Evolutionary conservation across 53 echinoderm and acorn worm genomes (phyloP), one percentile per base, ranked within the genome.

Genomic region (Hippasteria phrygiana): DNA sequence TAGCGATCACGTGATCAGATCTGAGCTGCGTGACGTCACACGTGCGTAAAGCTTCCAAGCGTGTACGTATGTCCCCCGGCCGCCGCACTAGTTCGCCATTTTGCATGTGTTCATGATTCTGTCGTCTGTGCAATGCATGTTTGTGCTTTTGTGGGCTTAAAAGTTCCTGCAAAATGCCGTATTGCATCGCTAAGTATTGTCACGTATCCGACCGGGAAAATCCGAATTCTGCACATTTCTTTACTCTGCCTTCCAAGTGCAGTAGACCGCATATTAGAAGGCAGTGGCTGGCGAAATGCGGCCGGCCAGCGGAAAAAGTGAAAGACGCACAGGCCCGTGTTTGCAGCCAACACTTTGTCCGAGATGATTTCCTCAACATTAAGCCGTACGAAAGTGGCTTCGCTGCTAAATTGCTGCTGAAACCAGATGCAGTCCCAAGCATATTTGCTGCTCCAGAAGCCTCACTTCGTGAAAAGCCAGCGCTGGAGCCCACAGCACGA

Each of bases 401-500:
- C 24, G 62, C 62, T 20, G 17, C 62, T 12, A 62, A 62, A 62
- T 62, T 62, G 24, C 62, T 22, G 5, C 62, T 62, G 62, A 22
- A 22, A 6, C 62, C 62, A 62, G 62, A 62, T 62, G 62, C 62
- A 62, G 62, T 62, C 5, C 62, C 24, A 62, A 62, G 24, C 62
- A 62, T 62, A 62, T 62, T 62, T 62, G 62, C 62, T 62, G 62
- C 18, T 62, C 62, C 62, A 62, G 62, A 62, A 62, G 62, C 62
- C 24, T 62, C 24, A 62, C 24, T 62, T 62, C 62, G 24, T 62
- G 62, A 22, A 20, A 62, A 11, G 4, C 62, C 62, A 22, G 24
- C 62, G 24, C 62, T 22, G 17, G 24, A 20, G 17, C 62, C 62
- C 17, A 62, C 62, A 62, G 62, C 17, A 62, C 62, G 62, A 62